Evolutionary conservation across 2,888 invertebrate genomes (phyloP), one percentile per base, ranked within the genome.

Genomic region (Helicoverpa assulta): DNA sequence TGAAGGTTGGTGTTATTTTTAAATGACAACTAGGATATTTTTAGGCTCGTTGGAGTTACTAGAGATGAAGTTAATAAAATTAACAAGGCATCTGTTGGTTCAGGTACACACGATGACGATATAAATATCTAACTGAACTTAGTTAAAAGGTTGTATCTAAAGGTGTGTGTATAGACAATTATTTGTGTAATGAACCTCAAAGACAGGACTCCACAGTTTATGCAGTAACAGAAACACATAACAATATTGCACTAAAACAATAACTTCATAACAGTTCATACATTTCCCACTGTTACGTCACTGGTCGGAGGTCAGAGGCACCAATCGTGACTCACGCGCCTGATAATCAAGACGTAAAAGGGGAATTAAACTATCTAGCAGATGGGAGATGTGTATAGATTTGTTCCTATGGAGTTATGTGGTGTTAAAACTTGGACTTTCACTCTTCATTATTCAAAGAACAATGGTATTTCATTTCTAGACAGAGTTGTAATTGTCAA

Each of bases 221-320:
- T 47, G n/a, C 33, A 51, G 26, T 8, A 43, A n/a, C 16, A 43
- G 21, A 69, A 60, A 47, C 21, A 58, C 52, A 67, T 53, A 73
- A 76, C 57, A 68, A 73, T 69, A 67, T 70, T 64, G 70, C 63
- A 76, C 61, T 74, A 64, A 80, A 80, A 82, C 74, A 82, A 82
- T 82, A 81, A 81, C 75, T 67, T 78, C 67, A 78, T 80, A 80
- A 80, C 77, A 74, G 73, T 83, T 65, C 77, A 80, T 76, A 77
- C 70, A 70, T 84, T 87, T 86, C 85, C 87, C 87, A 85, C 83
- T 86, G 64, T 88, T 86, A 83, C 86, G 83, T 81, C 86, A 88
- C 81, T 78, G 84, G 86, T 85, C 82, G 85, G 74, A 86, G 88
- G 85, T 88, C 88, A 82, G 80, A 78, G 77, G 73, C 78, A 81